Evolutionary conservation across 2,888 invertebrate species (phyloP).

Genomic region (Leptura quadrifasciata): DNA sequence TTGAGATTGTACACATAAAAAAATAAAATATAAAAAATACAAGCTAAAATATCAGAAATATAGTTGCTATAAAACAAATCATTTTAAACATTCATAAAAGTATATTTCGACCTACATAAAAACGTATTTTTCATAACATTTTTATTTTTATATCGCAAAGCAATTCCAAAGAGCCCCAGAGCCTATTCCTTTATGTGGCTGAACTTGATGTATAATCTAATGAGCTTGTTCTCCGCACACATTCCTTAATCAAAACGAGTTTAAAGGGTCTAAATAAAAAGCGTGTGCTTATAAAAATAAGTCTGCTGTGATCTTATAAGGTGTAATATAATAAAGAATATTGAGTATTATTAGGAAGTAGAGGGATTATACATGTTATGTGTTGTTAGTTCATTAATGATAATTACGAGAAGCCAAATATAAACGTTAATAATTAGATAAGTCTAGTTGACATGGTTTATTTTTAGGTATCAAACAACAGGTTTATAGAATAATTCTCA

Average conservation of each 20-base stretch:
- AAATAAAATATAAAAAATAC: too few species aligned
- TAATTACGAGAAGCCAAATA: too few species aligned
- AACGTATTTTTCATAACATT: neutral
- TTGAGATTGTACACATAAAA: neutral
- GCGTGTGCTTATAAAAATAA: neutral
- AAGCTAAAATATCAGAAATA: neutral
- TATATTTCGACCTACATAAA: neutral
- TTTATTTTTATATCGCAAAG: slow-evolving; percentile 1
- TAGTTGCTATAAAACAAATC: neutral
- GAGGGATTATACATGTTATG: too few species aligned
- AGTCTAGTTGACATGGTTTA: too few species aligned
- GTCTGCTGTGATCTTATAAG: neutral
- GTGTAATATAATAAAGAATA: too few species aligned
- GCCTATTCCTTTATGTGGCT: neutral
- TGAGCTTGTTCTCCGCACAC: neutral
- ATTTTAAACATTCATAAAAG: neutral
- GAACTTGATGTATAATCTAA: neutral
- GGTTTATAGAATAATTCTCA: too few species aligned
- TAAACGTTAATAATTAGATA: too few species aligned
- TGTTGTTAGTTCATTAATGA: too few species aligned
- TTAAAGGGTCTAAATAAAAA: neutral
- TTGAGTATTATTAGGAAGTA: too few species aligned
- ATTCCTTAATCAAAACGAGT: neutral
- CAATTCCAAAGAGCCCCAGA: neutral
- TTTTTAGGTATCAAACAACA: too few species aligned